Base-by-base conservation (phyloP, 2,888 invertebrate genomes). In the Pyrrhosoma nymphula region DNA sequence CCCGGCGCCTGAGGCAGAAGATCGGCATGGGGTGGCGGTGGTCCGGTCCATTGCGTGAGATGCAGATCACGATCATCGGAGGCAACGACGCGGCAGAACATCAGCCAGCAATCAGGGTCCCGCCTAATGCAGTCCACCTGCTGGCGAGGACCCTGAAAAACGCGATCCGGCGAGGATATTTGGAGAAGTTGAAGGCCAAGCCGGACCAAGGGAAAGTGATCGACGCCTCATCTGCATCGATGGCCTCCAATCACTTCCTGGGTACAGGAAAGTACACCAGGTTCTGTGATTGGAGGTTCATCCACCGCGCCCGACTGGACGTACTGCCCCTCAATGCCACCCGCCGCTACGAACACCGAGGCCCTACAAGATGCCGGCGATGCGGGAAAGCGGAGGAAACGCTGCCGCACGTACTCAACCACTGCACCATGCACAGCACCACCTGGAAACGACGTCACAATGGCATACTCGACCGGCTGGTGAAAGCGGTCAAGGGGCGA, bases 221-320 rank as follows among this genome's bases (percentile, higher is more conserved):
- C 14, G 0, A 14, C 6, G 39, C 14, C 69, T 39, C 93, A 23
- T 55, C 55, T 55, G 63, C 55, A 56, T n/a, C n/a, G n/a, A n/a
- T n/a, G n/a, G 95, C 95, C 39, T 96, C 96, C 60, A 96, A 96
- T 95, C 96, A 96, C 96, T 97, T 96, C 96, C 95, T 96, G 30
- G 95, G 95, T 0, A n/a, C n/a, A n/a, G 96, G 96, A 0, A 95
- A 95, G 6, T 96, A 96, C 95, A 96, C 96, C 56, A 95, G 96
- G 12, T 97, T 97, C 95, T 96, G 96, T 16, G 97, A 97, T 95
- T 97, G 97, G 97, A 96, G 97, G 14, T 97, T 97, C 95, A 96
- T 97, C 39, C 18, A 96, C 23, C 16, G 63, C 20, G 63, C 63
- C 20, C 63, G 63, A 3, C 63, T 63, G 16, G 20, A 97, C 35